Base-by-base conservation (phyloP, 2,113 vertebrate species). In the Balaeniceps rex region DNA sequence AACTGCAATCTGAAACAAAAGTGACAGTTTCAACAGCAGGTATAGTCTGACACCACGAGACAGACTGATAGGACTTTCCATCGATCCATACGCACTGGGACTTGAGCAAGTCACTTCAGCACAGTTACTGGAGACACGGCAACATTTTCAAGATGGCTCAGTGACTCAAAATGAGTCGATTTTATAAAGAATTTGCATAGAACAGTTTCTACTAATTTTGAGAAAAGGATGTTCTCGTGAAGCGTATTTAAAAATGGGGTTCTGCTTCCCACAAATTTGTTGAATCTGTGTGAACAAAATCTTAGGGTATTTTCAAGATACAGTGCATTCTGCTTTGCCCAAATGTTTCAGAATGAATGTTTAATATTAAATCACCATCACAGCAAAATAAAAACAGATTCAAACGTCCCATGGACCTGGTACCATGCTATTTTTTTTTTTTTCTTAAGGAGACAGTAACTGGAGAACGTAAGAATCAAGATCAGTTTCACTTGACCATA, bases 1-100 rank as follows among this genome's bases (percentile, higher is more conserved):
- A 98, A 98, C 40, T 98, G 97, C 24, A 97, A 76, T 86, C 99
- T 99, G 96, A 24, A 94, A 92, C 78, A 83, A 54, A 92, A 90
- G 57, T 2, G 29, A 21, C 44, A n/a, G 36, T 55, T 89, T 80
- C 78, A 78, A 71, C 40, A 52, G n/a, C n/a, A 57, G 42, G 42
- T 52, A 28, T 12, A 19, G 49, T 34, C 15, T 58, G 58, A 76
- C 31, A 38, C 8, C 47, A 12, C 0, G 0, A 69, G 61, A 16
- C 65, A n/a, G 13, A 22, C 65, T 14, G 28, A 31, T 1, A 25
- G 25, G 47, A 25, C 49, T 24, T 44, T 10, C 26, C 2, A 0
- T 33, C 4, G 3, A 74, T 12, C 54, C 12, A 11, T 2, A 3
- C 0, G 0, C 22, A 12, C 24, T 7, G 29, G 19, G 38, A 54